Conservation (phyloP, 2,797 vertebrate genomes). For the Spinus pinus region DNA sequence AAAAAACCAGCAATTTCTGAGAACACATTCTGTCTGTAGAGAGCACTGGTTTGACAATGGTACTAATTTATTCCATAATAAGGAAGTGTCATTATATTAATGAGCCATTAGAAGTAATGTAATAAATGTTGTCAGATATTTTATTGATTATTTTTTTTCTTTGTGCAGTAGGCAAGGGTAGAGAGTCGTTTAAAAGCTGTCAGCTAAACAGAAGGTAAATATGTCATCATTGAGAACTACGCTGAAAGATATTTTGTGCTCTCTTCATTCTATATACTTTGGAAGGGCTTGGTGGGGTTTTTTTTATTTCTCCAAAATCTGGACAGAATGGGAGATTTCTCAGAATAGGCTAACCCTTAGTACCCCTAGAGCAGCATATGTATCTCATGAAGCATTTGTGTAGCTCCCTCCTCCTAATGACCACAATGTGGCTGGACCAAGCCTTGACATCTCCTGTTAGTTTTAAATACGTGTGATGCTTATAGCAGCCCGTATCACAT, state of each 20-base stretch:
- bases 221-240: background rate
- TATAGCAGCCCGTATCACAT: slow-evolving; percentile 22
- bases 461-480: slow-evolving; percentile 49
- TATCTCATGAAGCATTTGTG: slow-evolving; percentile 46
- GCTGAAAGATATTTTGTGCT: background rate
- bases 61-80: background rate
- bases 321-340: background rate
- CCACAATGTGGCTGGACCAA: slow-evolving; percentile 50
- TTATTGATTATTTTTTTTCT: background rate
- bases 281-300: background rate
- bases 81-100: background rate
- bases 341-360: background rate
- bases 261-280: background rate
- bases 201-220: background rate
- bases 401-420: slow-evolving; percentile 62
- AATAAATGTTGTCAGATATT: background rate
- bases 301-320: background rate
- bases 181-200: background rate
- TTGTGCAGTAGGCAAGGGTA: background rate
- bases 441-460: slow-evolving; percentile 42
- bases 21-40: background rate
- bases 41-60: background rate
- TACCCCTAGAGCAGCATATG: slow-evolving; percentile 7
- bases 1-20: background rate
- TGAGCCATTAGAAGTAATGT: background rate